Evolutionary conservation across 2,888 invertebrate genomes (phyloP).

Genomic region (Saturnia pavonia): DNA sequence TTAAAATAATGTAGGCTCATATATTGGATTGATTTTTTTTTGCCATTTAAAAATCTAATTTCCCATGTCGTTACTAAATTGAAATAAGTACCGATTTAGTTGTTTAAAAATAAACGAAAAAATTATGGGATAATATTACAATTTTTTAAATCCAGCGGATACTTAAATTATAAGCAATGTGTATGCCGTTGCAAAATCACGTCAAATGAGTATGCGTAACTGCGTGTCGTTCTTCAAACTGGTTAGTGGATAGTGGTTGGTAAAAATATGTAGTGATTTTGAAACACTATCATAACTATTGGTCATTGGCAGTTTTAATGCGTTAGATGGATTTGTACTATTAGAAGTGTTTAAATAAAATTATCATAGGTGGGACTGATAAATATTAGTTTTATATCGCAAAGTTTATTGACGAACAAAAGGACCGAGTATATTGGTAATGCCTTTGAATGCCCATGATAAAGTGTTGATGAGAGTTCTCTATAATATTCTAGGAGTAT

Average conservation of each 20-base stretch:
- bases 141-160: background rate
- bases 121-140: background rate
- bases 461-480: too few relatives aligned
- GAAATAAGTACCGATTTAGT: background rate
- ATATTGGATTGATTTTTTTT: background rate
- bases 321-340: background rate
- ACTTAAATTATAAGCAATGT: background rate
- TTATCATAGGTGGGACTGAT: background rate
- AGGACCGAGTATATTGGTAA: too few relatives aligned
- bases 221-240: conserved; percentile 15
- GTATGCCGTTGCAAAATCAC: conserved; percentile 17
- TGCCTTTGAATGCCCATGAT: too few relatives aligned
- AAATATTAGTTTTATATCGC: background rate
- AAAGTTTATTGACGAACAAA: too few relatives aligned
- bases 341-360: background rate
- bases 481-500: too few relatives aligned
- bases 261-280: conserved; percentile 20
- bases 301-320: background rate
- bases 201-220: conserved; percentile 11
- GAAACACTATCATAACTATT: conserved; percentile 12
- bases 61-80: background rate
- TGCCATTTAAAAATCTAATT: background rate
- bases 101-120: background rate
- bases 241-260: conserved; percentile 5
- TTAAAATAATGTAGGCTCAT: background rate